Conservation (phyloP, 2,797 vertebrate species). For the Sebastes jordani region DNA sequence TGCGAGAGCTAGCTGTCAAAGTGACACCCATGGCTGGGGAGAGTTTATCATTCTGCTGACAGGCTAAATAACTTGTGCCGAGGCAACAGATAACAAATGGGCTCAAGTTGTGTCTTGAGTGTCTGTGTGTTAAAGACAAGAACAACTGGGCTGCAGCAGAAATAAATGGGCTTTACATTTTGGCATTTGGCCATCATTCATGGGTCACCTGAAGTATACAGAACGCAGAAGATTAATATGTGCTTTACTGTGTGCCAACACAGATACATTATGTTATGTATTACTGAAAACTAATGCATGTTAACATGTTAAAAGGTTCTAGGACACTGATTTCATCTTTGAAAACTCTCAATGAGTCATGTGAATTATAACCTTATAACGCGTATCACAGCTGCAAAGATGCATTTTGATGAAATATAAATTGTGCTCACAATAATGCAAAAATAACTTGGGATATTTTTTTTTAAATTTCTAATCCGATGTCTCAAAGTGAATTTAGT, state of each 20-base stretch:
- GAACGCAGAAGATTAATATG: conserved; percentile 5
- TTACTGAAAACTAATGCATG: background rate
- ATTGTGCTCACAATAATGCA: background rate
- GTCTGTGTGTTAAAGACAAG: conserved; percentile 78
- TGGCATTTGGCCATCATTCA: conserved; percentile 50
- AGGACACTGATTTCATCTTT: background rate
- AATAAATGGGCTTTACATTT: conserved; percentile 48
- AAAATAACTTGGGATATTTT: background rate
- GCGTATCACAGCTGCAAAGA: background rate
- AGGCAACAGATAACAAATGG: conserved; percentile 82
- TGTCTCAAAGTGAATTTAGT: background rate
- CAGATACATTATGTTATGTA: background rate
- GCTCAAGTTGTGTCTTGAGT: conserved; percentile 76
- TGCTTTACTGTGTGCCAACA: background rate
- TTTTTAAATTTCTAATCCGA: background rate
- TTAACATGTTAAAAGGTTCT: background rate
- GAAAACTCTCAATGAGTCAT: background rate
- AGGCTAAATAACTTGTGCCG: conserved; percentile 81
- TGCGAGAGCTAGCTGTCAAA: conserved; percentile 51
- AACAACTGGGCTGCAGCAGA: conserved; percentile 71
- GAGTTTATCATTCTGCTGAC: conserved; percentile 84
- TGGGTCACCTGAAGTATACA: conserved; percentile 21
- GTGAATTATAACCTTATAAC: background rate
- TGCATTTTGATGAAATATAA: background rate
- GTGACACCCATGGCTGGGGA: conserved; percentile 70